Base-by-base conservation (phyloP, 1,140 invertebrate species). In the Tenebrio molitor region DNA sequence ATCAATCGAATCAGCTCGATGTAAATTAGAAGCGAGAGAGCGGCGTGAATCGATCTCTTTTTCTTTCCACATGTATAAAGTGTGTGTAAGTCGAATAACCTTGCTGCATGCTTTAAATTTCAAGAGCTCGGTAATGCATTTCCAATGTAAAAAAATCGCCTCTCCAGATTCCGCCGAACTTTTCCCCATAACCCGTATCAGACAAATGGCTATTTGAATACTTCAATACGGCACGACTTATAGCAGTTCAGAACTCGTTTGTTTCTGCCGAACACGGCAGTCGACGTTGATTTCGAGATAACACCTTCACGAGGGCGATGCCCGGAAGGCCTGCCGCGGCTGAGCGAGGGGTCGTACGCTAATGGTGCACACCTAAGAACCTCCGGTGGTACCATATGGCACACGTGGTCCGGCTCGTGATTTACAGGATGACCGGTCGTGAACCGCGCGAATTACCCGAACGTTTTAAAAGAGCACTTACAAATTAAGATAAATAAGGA, bases 101-200 rank as follows among this genome's bases (percentile, higher is more conserved):
- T 39, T 12, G 36, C 46, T 46, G 42, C 42, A 46, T 46, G 42
- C 19, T 53, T 53, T 21, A 25, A 25, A 53, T 53, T 53, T 53
- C 46, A 25, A 53, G 14, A 23, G n/a, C n/a, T 8, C 33, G 29
- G 36, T 66, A 66, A 66, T 66, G 64, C 64, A 66, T 66, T 66
- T 66, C 64, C 64, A 25, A 66, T 66, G 64, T 66, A 66, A 66
- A 66, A 29, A 66, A 66, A 66, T 66, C 64, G 14, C 64, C 36
- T 33, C 10, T 58, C 23, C 15, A n/a, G 50, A 58, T 66, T 29
- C 64, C 64, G 12, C 12, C 15, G 19, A 41, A 44, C 36, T 44
- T 66, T 66, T 66, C 10, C 63, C 14, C 39, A 65, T 42, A 41
- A 21, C 19, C 63, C 21, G 34, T 66, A 41, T 66, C 42, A 44